These are phyloP conservation scores for Plagiodera versicolora DNA, from an alignment of 2,888 invertebrate genomes.

Conservation along the genomic window DNA sequence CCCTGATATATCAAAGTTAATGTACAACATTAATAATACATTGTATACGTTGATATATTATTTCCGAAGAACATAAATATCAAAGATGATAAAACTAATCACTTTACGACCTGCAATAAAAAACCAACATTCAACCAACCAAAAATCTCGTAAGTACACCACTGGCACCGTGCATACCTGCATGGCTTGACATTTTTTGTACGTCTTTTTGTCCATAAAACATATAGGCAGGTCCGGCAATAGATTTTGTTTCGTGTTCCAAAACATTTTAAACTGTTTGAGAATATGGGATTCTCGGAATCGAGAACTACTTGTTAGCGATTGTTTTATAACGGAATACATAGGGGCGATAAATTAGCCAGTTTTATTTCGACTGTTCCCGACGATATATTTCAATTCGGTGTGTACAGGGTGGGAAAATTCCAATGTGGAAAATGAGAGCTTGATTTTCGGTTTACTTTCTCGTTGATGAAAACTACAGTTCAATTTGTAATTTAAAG, in stretches of 20 bases:
- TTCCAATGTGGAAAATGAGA: too few relatives aligned
- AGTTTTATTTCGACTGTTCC: slow-evolving; percentile 30
- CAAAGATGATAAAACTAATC: too few relatives aligned
- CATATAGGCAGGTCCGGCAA: slow-evolving; percentile 51
- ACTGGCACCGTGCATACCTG: slow-evolving; percentile 32
- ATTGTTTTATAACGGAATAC: slow-evolving; percentile 48
- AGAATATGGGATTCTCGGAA: slow-evolving; percentile 54
- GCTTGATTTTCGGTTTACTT: too few relatives aligned
- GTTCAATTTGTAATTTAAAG: too few relatives aligned
- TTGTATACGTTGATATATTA: too few relatives aligned
- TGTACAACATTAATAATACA: too few relatives aligned
- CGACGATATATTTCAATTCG: slow-evolving; percentile 18
- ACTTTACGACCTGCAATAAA: too few relatives aligned
- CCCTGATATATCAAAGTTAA: too few relatives aligned
- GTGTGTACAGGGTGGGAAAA: background rate
- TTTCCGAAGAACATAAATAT: too few relatives aligned
- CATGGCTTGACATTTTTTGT: slow-evolving; percentile 50
- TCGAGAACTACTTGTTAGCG: slow-evolving; percentile 55
- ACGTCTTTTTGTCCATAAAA: slow-evolving; percentile 44
- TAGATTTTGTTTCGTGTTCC: slow-evolving; percentile 55
- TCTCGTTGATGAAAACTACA: too few relatives aligned
- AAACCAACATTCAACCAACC: too few relatives aligned
- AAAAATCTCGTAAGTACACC: slow-evolving; percentile 18
- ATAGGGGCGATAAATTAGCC: slow-evolving; percentile 31
- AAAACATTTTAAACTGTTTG: slow-evolving; percentile 55